Evolutionary conservation across 2,888 invertebrate species (phyloP), one percentile per base, ranked within the genome.

Genomic region (Latrodectus hesperus): DNA sequence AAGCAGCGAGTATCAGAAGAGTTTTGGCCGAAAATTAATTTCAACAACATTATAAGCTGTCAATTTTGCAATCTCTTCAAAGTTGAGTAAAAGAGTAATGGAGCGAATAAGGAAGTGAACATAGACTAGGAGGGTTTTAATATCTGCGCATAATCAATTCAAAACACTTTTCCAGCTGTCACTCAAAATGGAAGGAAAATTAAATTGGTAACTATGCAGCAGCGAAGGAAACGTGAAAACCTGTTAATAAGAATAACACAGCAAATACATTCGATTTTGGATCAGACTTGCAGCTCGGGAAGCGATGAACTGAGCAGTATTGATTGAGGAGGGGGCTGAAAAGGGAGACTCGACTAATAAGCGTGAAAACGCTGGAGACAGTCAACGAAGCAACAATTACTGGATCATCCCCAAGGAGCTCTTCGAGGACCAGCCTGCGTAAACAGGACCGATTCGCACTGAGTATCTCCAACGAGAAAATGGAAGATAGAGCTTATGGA

Each of bases 311-410:
- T 38, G 65, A 76, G 14, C 14, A 26, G 22, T 71, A 64, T 72
- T 84, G 70, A 60, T 65, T 17, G 60, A 16, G 38, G 68, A 55
- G 77, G 55, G 74, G 38, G 22, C 11, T n/a, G 68, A 60, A 22
- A 65, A 22, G 81, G 64, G 70, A 52, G 71, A 67, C 49, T 38
- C 51, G 70, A 55, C 81, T 86, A 86, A 81, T 86, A 86, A 86
- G 80, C 81, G 76, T 71, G 86, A 80, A 86, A 76, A 80, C 65
- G 70, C 49, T 75, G 53, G 70, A 67, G 79, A 70, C 74, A 60
- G 64, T 74, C 78, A 65, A 79, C 65, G 86, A 80, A 81, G 81
- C 71, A 76, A 86, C 86, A 75, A 81, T 86, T 86, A 86, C 75
- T 65, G 17, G 60, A n/a, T 4, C 17, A 68, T 65, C 85, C 70